Percentiles rank a stretch among this genome's conserved stretches.
Evolutionary conservation across 1,140 invertebrate genomes (phyloP).

Genomic region (Potamilus streckersoni): DNA sequence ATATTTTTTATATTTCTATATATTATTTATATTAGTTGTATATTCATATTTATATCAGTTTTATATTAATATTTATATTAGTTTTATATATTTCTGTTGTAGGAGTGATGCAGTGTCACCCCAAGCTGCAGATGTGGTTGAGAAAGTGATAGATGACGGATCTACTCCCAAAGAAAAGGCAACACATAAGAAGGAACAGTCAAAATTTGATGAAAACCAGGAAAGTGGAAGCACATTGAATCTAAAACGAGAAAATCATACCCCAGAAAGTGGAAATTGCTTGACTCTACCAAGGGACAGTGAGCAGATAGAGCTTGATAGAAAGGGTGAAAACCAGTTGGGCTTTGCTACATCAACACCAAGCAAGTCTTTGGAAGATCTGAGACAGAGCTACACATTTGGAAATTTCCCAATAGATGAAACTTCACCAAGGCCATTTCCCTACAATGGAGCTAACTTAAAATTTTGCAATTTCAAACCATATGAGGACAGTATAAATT

Average conservation of each 20-base stretch:
- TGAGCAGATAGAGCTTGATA: slow-evolving; percentile 3
- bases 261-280: background rate
- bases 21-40: no score
- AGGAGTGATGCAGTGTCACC: slow-evolving; percentile 54
- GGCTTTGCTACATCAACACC: no score
- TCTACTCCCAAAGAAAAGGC: background rate
- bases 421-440: no score
- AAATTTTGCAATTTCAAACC: no score
- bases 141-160: slow-evolving; percentile 29
- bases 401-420: no score
- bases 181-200: slow-evolving; percentile 2
- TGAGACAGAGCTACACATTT: no score
- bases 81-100: slow-evolving; percentile 19
- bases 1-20: no score
- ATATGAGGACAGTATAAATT: no score
- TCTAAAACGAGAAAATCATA: background rate
- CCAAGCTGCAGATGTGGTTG: slow-evolving; percentile 47
- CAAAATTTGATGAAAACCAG: background rate
- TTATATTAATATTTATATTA: no score
- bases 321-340: background rate
- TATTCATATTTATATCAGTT: no score
- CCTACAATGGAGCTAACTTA: no score
- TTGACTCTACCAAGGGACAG: slow-evolving; percentile 10
- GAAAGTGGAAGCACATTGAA: background rate
- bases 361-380: no score